A percentile compares a stretch with the other conserved stretches of the same genome.
These are phyloP conservation scores for Austrofundulus limnaeus DNA, from an alignment of 2,113 vertebrate genomes.

Conservation along the genomic window DNA sequence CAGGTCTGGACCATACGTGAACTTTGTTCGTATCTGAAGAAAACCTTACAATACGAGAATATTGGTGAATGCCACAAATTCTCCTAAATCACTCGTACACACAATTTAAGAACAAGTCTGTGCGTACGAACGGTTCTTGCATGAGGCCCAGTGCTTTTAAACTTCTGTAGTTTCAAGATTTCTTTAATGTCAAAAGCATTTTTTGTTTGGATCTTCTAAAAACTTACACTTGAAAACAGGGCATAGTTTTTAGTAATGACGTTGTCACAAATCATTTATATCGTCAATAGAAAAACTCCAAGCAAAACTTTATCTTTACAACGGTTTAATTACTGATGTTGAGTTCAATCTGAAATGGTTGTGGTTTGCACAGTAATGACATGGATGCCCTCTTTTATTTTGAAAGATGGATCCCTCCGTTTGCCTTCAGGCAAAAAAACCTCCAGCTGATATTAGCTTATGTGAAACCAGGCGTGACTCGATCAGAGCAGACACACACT, in stretches of 20 bases:
- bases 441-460: slow-evolving; percentile 47
- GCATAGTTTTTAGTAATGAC: slow-evolving; percentile 20
- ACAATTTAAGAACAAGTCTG: too few relatives aligned
- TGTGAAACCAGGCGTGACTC: slow-evolving; percentile 70
- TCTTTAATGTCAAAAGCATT: slow-evolving; percentile 40
- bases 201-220: slow-evolving; percentile 26
- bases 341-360: slow-evolving; percentile 32
- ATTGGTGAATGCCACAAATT: too few relatives aligned
- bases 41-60: too few relatives aligned
- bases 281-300: slow-evolving; percentile 37
- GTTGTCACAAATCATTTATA: too few relatives aligned
- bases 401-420: slow-evolving; percentile 46
- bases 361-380: slow-evolving; percentile 45
- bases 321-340: slow-evolving; percentile 1
- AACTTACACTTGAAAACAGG: slow-evolving; percentile 30
- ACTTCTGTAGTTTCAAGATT: slow-evolving; percentile 19
- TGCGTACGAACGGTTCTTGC: too few relatives aligned
- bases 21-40: too few relatives aligned
- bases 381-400: slow-evolving; percentile 41
- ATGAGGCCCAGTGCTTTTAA: slow-evolving; percentile 27
- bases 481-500: slow-evolving; percentile 65
- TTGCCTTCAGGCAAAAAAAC: slow-evolving; percentile 36
- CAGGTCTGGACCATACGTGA: too few relatives aligned
- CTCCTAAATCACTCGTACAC: too few relatives aligned
- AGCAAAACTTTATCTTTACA: slow-evolving; percentile 20